Conservation (phyloP, 2,797 vertebrate species). For the Smutsia gigantea region DNA sequence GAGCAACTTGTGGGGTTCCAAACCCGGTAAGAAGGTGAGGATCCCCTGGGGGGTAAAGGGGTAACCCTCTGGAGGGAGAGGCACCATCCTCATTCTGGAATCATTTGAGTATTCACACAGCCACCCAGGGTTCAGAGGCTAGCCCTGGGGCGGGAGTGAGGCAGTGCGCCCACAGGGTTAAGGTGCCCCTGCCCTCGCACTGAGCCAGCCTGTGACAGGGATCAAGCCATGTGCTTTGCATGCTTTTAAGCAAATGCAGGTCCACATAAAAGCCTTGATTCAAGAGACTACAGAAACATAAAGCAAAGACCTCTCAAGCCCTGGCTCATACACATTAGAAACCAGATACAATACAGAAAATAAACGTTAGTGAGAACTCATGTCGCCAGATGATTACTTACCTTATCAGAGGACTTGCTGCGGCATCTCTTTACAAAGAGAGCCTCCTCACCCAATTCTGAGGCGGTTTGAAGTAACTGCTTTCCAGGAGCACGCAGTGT, state of each 20-base stretch:
- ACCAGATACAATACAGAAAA: not conserved
- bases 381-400: not conserved
- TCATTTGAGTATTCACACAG: not conserved
- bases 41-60: not conserved
- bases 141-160: not conserved
- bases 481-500: not conserved
- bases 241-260: not conserved
- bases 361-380: not conserved
- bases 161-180: not conserved
- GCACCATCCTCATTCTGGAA: not conserved
- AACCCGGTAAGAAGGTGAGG: not conserved
- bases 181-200: not conserved
- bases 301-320: not conserved
- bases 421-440: not conserved
- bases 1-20: not conserved
- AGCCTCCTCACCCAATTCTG: not conserved
- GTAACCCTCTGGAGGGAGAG: not conserved
- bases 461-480: not conserved
- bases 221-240: not conserved
- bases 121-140: not conserved
- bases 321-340: not conserved
- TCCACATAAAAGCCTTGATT: not conserved
- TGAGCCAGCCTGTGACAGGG: not conserved
- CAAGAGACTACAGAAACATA: not conserved
- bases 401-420: not conserved